Percentiles rank a stretch among this genome's conserved stretches.
Evolutionary conservation across 2,797 vertebrate genomes (phyloP).

Genomic region (Galago senegalensis): DNA sequence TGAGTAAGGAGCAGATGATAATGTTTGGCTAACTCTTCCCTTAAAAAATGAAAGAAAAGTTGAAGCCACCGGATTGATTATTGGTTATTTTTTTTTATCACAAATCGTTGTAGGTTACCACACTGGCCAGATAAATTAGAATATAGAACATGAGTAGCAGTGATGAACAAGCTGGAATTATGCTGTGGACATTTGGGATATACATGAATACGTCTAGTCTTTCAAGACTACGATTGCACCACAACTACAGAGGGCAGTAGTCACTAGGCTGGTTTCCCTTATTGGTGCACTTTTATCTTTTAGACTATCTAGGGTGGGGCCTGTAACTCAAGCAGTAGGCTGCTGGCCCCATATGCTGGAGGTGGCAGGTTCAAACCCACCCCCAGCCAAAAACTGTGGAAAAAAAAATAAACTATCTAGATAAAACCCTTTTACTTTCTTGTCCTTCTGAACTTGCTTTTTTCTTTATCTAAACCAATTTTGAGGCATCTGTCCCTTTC

Average conservation of each 20-base stretch:
- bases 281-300: neutral
- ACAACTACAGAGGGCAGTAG: neutral
- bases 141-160: neutral
- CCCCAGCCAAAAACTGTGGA: too few species aligned
- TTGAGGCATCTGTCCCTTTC: neutral
- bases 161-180: neutral
- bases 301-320: too few species aligned
- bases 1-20: neutral
- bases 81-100: neutral
- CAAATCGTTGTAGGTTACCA: neutral
- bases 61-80: neutral
- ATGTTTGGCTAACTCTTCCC: neutral
- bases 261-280: neutral
- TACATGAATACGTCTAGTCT: neutral
- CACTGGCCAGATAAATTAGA: neutral
- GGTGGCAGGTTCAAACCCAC: too few species aligned
- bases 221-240: neutral
- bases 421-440: neutral
- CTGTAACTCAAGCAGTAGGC: too few species aligned
- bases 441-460: neutral
- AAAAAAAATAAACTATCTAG: neutral
- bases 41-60: constrained; percentile 7
- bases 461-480: neutral
- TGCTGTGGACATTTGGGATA: neutral
- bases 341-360: too few species aligned